Base-by-base conservation (phyloP, 2,797 vertebrate species). In the Falco berigora region DNA sequence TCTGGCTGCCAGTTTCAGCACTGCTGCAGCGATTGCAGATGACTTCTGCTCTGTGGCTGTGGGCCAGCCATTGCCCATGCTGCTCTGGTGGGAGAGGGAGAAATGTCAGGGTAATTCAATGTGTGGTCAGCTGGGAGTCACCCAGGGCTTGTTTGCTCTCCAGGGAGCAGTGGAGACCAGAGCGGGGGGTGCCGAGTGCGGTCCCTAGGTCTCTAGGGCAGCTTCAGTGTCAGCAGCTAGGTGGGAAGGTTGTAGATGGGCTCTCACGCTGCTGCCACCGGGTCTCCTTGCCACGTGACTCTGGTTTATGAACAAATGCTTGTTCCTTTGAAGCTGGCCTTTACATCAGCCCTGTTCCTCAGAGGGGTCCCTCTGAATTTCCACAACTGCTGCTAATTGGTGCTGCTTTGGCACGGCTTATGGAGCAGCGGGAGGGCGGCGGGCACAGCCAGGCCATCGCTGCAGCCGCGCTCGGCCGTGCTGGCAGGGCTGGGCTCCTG, bases 391-490 rank as follows among this genome's bases (percentile, higher is more conserved):
- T 77, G 72, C 47, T 59, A 16, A 42, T 16, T 42, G 68, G 49
- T 52, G 68, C 61, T 17, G 2, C 15, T 46, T 12, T 7, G 61
- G 46, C 88, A 58, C 20, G 0, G 2, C 28, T n/a, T 9, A 12
- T 24, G 8, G 40, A n/a, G 64, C 75, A 42, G 73, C 0, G 0
- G 69, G 63, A 47, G 30, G 32, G 38, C n/a, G 21, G 42, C 2
- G 4, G 78, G 59, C 4, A 1, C 59, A 52, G 78, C 56, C 74
- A 14, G 74, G 53, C 36, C 7, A 0, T 44, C 61, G 20, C 52
- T 59, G 6, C 6, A 3, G 46, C 40, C 20, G 40, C 1, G 3
- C 32, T 19, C 1, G 1, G 21, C 58, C 50, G 9, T 1, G 3
- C 38, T 50, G 81, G n/a, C 40, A 32, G n/a, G 34, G 28, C 71